Conservation (phyloP, 1,140 invertebrate species). For the Papilio polyxenes region DNA sequence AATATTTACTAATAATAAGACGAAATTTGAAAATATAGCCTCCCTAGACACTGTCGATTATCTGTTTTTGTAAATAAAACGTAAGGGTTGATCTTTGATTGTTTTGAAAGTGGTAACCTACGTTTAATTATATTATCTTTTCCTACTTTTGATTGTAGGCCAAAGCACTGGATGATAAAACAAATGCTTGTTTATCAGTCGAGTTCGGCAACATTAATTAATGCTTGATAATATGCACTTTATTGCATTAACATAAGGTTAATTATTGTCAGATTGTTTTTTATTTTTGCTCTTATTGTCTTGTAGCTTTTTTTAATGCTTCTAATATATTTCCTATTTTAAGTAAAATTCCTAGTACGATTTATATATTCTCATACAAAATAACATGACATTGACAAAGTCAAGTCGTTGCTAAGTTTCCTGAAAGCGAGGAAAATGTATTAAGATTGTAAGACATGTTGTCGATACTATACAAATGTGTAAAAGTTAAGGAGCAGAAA, state of each 20-base stretch:
- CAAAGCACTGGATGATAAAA: slow-evolving; percentile 12
- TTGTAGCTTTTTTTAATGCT: neutral
- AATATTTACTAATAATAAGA: neutral
- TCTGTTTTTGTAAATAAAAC: too few species aligned
- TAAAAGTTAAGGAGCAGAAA: neutral
- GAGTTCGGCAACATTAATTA: neutral
- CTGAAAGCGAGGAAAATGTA: neutral
- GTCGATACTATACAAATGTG: neutral
- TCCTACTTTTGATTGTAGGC: neutral
- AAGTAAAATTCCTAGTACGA: neutral
- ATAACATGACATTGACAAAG: neutral
- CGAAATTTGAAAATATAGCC: too few species aligned
- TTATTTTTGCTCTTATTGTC: neutral
- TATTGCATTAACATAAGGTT: slow-evolving; percentile 11
- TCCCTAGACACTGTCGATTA: too few species aligned
- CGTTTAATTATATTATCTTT: neutral
- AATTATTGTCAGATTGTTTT: neutral
- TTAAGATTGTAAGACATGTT: neutral
- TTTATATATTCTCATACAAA: neutral
- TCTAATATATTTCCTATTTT: neutral
- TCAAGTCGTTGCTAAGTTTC: neutral
- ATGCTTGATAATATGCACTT: slow-evolving; percentile 7
- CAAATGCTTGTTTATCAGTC: slow-evolving; percentile 1
- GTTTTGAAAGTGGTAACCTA: neutral
- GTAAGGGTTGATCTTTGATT: too few species aligned